Conservation (phyloP, 1,140 invertebrate species). For the Matsumurasca onukii region DNA sequence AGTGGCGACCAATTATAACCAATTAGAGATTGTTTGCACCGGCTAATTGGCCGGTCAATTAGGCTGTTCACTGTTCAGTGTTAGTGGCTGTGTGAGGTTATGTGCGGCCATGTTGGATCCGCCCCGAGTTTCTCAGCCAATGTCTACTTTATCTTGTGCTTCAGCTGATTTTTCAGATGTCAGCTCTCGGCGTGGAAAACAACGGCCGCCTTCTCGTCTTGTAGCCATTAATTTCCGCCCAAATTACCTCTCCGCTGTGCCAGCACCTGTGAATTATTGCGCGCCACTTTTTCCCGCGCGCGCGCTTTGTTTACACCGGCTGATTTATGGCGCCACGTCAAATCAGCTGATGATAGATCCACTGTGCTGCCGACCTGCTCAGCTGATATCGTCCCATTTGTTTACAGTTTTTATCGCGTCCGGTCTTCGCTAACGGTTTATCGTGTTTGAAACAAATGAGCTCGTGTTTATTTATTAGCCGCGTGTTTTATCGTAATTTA, state of each 20-base stretch:
- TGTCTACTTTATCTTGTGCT: constrained; percentile 2
- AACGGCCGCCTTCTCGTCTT: constrained; percentile 20
- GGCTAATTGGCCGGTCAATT: not conserved
- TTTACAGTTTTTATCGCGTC: constrained; percentile 22
- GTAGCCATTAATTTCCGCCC: constrained; percentile 23
- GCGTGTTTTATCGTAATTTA: constrained; percentile 12
- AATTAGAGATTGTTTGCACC: constrained; percentile 1
- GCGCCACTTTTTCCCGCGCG: constrained; percentile 15
- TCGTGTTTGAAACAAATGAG: constrained; percentile 14
- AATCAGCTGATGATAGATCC: constrained; percentile 17
- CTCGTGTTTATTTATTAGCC: not conserved
- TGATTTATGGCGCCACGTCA: constrained; percentile 17
- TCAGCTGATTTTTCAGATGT: constrained; percentile 15
- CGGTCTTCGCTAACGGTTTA: not conserved
- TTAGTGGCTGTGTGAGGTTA: not conserved
- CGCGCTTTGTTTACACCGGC: constrained; percentile 12
- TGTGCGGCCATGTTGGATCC: not conserved
- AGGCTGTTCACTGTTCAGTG: not conserved
- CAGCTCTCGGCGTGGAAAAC: constrained; percentile 1
- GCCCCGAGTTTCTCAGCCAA: not conserved
- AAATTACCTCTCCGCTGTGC: constrained; percentile 7
- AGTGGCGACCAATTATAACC: not conserved
- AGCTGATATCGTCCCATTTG: constrained; percentile 18
- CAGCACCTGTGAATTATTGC: constrained; percentile 13
- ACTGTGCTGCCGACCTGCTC: not conserved